Percentiles rank a stretch among this genome's conserved stretches.
Evolutionary conservation across 2,797 vertebrate species (phyloP).

Genomic region (Melanotaenia parkinsoni): DNA sequence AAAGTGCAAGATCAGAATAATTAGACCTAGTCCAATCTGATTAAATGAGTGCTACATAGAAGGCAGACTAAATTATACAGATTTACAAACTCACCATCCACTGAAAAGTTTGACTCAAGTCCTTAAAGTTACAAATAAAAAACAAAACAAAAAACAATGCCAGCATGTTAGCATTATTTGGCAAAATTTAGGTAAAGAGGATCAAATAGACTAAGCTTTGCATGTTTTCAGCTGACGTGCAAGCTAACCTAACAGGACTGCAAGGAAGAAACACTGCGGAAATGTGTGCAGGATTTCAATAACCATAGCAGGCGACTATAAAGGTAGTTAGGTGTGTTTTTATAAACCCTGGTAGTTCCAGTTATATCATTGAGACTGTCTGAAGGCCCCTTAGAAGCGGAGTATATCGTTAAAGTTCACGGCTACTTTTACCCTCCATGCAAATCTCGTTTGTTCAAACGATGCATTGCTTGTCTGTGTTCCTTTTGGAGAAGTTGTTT

Average conservation of each 20-base stretch:
- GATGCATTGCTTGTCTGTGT: neutral
- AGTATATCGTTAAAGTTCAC: constrained; percentile 39
- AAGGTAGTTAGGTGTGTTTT: constrained; percentile 36
- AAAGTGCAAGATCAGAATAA: neutral
- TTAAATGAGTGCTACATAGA: neutral
- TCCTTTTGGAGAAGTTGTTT: neutral
- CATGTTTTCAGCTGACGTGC: neutral
- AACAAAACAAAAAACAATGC: constrained; percentile 14
- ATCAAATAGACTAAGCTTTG: neutral
- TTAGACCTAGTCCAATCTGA: constrained; percentile 10
- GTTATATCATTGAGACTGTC: constrained; percentile 49
- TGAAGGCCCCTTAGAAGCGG: constrained; percentile 61
- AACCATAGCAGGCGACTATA: constrained; percentile 3
- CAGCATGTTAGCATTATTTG: constrained; percentile 41
- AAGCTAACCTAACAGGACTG: neutral
- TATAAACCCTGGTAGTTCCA: constrained; percentile 42
- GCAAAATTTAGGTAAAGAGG: neutral
- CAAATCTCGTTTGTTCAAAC: constrained; percentile 35
- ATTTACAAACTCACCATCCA: constrained; percentile 11
- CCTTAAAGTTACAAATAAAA: constrained; percentile 27
- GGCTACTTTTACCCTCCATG: constrained; percentile 33
- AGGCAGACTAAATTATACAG: constrained; percentile 13
- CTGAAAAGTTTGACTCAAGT: neutral
- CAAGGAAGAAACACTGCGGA: neutral
- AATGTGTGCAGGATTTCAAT: constrained; percentile 2